phyloP scores from a whole-genome alignment of 53 echinoderm and acorn worm species.

The Hippasteria phrygiana region DNA sequence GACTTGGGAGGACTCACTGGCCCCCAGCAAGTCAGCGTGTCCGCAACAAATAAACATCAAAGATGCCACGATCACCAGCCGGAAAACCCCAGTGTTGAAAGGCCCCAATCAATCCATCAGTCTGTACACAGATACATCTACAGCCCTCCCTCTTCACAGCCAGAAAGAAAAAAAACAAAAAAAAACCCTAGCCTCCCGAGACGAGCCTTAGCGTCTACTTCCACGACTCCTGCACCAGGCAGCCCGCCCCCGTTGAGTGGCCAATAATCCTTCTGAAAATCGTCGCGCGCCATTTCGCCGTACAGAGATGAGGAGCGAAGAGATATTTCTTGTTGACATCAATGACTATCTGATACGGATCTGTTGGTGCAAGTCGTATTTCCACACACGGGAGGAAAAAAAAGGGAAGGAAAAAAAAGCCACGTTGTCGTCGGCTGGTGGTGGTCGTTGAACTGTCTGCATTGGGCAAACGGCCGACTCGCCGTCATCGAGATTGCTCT shows the following conservation, averaged over 20 bases:
- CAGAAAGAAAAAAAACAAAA: neutral
- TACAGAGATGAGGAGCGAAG: conserved; percentile 45
- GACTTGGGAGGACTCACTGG: neutral
- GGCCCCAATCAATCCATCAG: conserved; percentile 60
- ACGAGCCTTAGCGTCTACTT: conserved; percentile 44
- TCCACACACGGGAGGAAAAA: conserved; percentile 29
- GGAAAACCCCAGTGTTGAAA: conserved; percentile 48
- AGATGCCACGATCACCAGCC: conserved; percentile 41
- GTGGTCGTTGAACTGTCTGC: conserved; percentile 61
- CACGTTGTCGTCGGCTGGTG: neutral
- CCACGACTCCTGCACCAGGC: conserved; percentile 14
- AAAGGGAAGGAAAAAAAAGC: neutral
- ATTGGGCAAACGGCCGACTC: neutral
- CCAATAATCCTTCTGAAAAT: conserved; percentile 65
- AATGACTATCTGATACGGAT: conserved; percentile 56
- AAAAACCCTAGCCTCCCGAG: conserved; percentile 12
- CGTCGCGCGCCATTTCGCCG: conserved; percentile 64
- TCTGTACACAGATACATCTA: neutral
- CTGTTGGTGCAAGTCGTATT: conserved; percentile 67
- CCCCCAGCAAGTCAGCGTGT: conserved; percentile 21
- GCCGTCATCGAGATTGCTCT: conserved; percentile 31
- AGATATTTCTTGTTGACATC: conserved; percentile 66
- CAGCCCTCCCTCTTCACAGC: neutral
- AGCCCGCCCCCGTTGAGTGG: conserved; percentile 63
- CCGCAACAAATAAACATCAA: conserved; percentile 19